Evolutionary conservation across 2,113 vertebrate species (phyloP).

Genomic region (Hoplias malabaricus): DNA sequence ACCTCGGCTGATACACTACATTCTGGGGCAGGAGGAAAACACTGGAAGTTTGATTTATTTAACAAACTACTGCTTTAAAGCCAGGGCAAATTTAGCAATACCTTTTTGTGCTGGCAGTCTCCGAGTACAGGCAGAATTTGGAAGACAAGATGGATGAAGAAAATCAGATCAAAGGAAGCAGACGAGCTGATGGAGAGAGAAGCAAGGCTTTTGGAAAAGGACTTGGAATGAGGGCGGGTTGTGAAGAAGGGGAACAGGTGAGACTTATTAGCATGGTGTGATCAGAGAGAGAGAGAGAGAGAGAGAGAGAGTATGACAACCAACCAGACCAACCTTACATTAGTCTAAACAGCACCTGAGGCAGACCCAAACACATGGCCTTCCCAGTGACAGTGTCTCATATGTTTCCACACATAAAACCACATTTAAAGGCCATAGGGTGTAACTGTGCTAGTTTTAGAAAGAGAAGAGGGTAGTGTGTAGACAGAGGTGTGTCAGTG

Average conservation of each 20-base stretch:
- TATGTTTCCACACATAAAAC: neutral
- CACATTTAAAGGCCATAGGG: neutral
- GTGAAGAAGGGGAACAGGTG: neutral
- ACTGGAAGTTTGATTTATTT: too few relatives aligned
- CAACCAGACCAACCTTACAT: constrained; percentile 19
- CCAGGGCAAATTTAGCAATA: neutral
- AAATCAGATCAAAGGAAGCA: constrained; percentile 34
- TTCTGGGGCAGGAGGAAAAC: neutral
- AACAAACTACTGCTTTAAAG: neutral
- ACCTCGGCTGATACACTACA: too few relatives aligned
- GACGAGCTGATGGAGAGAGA: neutral
- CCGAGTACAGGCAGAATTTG: neutral
- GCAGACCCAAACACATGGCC: constrained; percentile 16
- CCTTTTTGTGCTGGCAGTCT: neutral
- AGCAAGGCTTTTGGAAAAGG: constrained; percentile 29
- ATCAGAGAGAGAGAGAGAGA: neutral
- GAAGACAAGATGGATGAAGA: constrained; percentile 4
- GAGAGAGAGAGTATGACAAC: neutral
- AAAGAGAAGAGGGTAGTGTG: too few relatives aligned
- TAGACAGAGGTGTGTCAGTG: too few relatives aligned
- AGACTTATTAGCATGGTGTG: constrained; percentile 28
- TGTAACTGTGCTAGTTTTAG: neutral
- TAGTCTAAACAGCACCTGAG: constrained; percentile 22
- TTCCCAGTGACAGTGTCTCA: constrained; percentile 1
- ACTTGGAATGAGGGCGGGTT: constrained; percentile 4